Evolutionary conservation across 2,888 invertebrate species (phyloP).

Genomic region (Ophioninae sp.): DNA sequence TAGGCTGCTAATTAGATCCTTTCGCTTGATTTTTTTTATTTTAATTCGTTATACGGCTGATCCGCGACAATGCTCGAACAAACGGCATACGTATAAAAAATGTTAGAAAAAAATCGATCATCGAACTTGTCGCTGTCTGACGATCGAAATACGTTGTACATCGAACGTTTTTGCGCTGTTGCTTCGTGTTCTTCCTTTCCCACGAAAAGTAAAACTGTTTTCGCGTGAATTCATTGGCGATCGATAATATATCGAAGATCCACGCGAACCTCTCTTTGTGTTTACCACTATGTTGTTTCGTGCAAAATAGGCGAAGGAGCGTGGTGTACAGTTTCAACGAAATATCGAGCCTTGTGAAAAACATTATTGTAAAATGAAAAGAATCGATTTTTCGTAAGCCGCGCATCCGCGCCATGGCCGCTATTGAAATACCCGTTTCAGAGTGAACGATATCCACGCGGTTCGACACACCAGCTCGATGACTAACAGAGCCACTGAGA

Average conservation of each 20-base stretch:
- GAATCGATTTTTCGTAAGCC: slow-evolving; percentile 18
- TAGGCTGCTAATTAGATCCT: slow-evolving; percentile 46
- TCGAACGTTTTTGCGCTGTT: slow-evolving; percentile 62
- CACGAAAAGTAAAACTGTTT: neutral
- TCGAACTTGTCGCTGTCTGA: slow-evolving; percentile 28
- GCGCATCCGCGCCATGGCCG: slow-evolving; percentile 20
- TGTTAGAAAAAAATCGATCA: slow-evolving; percentile 51
- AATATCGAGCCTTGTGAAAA: slow-evolving; percentile 43
- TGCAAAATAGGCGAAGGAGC: neutral
- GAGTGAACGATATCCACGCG: slow-evolving; percentile 13
- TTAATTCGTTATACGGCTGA: slow-evolving; percentile 29
- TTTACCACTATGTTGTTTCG: neutral
- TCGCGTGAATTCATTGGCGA: slow-evolving; percentile 22
- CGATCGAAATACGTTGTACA: slow-evolving; percentile 32
- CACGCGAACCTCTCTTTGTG: neutral
- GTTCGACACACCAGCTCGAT: slow-evolving; percentile 14
- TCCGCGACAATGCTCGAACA: slow-evolving; percentile 16
- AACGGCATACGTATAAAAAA: slow-evolving; percentile 53
- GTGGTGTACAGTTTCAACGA: neutral
- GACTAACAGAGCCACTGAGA: slow-evolving; percentile 50
- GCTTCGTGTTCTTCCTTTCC: slow-evolving; percentile 11
- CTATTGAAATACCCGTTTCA: slow-evolving; percentile 23
- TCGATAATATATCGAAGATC: slow-evolving; percentile 45
- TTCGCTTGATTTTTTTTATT: slow-evolving; percentile 1
- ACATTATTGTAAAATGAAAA: slow-evolving; percentile 9